These are phyloP conservation scores for Trachurus trachurus DNA, from an alignment of 2,797 vertebrate genomes.

Conservation along the genomic window DNA sequence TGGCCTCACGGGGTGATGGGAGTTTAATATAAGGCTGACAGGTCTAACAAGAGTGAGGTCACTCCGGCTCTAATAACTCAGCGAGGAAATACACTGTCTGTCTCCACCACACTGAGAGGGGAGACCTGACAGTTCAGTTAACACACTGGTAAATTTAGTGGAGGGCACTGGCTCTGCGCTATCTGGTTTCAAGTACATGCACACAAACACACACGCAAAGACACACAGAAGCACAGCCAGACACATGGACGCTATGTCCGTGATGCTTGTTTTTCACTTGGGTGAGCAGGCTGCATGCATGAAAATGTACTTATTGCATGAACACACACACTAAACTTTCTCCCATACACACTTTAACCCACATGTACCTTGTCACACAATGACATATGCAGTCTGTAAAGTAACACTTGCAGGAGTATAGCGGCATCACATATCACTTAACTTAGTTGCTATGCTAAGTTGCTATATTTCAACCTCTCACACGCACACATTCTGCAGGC, in stretches of 20 bases:
- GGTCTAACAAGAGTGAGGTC: constrained; percentile 85
- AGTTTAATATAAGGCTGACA: constrained; percentile 84
- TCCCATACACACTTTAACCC: constrained; percentile 15
- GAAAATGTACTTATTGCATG: constrained; percentile 42
- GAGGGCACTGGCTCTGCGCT: constrained; percentile 68
- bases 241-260: constrained; percentile 58
- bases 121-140: constrained; percentile 81
- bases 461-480: constrained; percentile 47
- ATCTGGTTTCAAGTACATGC: constrained; percentile 78
- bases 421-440: constrained; percentile 44
- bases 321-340: constrained; percentile 44
- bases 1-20: constrained; percentile 71
- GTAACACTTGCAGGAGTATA: constrained; percentile 57
- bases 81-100: constrained; percentile 83
- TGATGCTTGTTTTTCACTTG: constrained; percentile 60
- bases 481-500: neutral
- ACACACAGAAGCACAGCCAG: constrained; percentile 61
- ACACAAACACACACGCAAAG: constrained; percentile 35
- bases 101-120: constrained; percentile 73
- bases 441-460: constrained; percentile 28
- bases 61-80: constrained; percentile 81
- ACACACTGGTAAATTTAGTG: constrained; percentile 87
- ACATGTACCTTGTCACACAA: constrained; percentile 36
- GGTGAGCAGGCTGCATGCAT: constrained; percentile 45
- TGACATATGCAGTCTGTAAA: constrained; percentile 53